These are phyloP conservation scores for Merluccius polli DNA, from an alignment of 2,797 vertebrate genomes.

Conservation along the genomic window DNA sequence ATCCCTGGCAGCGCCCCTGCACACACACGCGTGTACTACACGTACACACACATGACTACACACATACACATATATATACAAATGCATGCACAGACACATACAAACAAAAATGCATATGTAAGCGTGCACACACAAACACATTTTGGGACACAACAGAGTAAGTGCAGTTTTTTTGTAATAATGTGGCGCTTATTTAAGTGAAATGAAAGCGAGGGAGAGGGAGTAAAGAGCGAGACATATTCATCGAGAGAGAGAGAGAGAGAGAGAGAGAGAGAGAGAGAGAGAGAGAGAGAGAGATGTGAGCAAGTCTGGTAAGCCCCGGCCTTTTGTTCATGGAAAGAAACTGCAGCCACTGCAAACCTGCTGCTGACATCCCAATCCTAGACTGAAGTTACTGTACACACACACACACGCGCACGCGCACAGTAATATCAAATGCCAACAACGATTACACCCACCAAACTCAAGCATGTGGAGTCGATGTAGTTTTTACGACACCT, in stretches of 20 bases:
- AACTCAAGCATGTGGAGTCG: slow-evolving; percentile 45
- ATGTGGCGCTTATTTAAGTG: background rate
- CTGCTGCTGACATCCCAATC: background rate
- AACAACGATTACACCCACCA: slow-evolving; percentile 38
- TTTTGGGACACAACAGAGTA: no score
- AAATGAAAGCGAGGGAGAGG: background rate
- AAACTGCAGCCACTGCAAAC: background rate
- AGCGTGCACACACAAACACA: background rate
- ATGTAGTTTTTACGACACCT: slow-evolving; percentile 61
- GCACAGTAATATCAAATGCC: background rate
- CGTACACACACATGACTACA: background rate
- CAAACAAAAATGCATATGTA: no score
- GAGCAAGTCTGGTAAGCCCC: background rate
- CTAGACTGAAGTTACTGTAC: background rate
- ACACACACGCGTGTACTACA: no score
- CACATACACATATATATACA: background rate
- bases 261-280: background rate
- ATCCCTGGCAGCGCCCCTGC: no score
- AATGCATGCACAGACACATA: background rate
- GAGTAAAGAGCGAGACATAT: no score
- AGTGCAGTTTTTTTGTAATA: background rate
- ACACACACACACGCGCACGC: background rate
- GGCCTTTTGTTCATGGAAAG: background rate
- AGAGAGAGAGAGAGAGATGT: background rate
- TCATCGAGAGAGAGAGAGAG: background rate